Percentiles rank a stretch among this genome's conserved stretches.
phyloP scores from a whole-genome alignment of 2,797 vertebrate genomes.

The Fistularia commersonii region DNA sequence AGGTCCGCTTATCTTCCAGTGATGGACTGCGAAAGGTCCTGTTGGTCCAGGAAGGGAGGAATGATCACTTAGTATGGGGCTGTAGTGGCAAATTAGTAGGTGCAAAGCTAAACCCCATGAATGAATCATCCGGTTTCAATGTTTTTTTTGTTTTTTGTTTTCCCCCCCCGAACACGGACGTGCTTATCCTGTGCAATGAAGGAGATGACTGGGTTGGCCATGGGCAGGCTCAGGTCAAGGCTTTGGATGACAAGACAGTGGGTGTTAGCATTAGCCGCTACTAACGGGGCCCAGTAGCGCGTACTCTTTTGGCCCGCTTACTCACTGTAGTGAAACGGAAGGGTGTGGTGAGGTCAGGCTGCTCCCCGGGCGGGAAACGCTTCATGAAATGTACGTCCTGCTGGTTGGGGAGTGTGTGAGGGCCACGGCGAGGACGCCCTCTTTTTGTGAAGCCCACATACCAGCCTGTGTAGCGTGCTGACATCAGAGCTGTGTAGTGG shows the following conservation, averaged over 20 bases:
- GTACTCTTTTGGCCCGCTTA: conserved; percentile 75
- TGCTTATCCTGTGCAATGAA: conserved; percentile 35
- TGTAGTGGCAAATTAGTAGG: conserved; percentile 60
- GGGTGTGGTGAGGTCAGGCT: conserved; percentile 75
- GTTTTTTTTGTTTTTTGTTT: conserved; percentile 54
- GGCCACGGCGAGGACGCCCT: conserved; percentile 78
- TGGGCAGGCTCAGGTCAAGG: conserved; percentile 57
- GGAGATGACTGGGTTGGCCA: conserved; percentile 60
- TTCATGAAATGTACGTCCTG: conserved; percentile 86
- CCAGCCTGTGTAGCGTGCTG: conserved; percentile 78
- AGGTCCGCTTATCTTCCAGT: conserved; percentile 43
- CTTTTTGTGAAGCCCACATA: conserved; percentile 83
- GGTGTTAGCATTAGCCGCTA: conserved; percentile 48
- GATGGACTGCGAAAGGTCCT: conserved; percentile 32
- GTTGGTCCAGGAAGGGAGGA: conserved; percentile 45
- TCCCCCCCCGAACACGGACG: conserved; percentile 55
- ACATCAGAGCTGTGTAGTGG: conserved; percentile 85
- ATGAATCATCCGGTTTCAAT: conserved; percentile 56
- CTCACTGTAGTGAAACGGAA: conserved; percentile 81
- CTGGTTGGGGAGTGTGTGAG: conserved; percentile 78
- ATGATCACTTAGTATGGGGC: conserved; percentile 45
- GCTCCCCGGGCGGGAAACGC: conserved; percentile 77
- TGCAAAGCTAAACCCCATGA: conserved; percentile 59
- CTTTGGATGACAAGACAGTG: conserved; percentile 51
- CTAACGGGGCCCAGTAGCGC: conserved; percentile 74